Evolutionary conservation across 2,113 vertebrate species (phyloP).

Genomic region (Sterna hirundo): DNA sequence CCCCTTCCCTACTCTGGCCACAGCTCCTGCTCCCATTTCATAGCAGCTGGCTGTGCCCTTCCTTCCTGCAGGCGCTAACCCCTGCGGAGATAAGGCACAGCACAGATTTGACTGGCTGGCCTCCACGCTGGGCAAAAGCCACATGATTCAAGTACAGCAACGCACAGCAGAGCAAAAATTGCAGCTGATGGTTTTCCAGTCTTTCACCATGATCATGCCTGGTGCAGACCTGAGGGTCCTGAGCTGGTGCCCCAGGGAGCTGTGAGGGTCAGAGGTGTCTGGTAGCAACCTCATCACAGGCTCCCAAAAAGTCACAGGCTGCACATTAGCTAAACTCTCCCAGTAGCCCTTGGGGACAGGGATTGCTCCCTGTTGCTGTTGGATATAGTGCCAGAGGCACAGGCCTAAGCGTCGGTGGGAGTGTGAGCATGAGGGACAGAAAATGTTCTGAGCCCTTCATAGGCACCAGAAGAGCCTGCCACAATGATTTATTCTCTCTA

Average conservation of each 20-base stretch:
- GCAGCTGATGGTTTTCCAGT: background rate
- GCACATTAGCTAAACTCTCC: background rate
- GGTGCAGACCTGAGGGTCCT: background rate
- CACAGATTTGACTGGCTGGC: background rate
- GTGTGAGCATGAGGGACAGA: background rate
- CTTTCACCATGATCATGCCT: background rate
- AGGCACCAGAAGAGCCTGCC: background rate
- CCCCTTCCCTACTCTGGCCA: background rate
- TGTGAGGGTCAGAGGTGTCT: background rate
- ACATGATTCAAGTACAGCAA: accelerated
- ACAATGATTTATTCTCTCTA: background rate
- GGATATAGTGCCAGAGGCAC: background rate
- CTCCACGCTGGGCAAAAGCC: background rate
- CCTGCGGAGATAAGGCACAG: background rate
- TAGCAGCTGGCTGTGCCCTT: background rate
- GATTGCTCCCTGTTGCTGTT: background rate
- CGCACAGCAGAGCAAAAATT: background rate
- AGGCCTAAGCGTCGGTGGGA: background rate
- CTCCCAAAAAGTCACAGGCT: background rate
- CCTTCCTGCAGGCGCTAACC: background rate
- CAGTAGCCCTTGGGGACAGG: background rate
- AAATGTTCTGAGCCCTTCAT: background rate
- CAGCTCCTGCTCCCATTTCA: background rate
- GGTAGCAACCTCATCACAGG: background rate
- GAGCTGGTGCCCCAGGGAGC: background rate